These are phyloP conservation scores for Triplophysa tibetana DNA, from an alignment of 2,113 vertebrate genomes.

Conservation along the genomic window DNA sequence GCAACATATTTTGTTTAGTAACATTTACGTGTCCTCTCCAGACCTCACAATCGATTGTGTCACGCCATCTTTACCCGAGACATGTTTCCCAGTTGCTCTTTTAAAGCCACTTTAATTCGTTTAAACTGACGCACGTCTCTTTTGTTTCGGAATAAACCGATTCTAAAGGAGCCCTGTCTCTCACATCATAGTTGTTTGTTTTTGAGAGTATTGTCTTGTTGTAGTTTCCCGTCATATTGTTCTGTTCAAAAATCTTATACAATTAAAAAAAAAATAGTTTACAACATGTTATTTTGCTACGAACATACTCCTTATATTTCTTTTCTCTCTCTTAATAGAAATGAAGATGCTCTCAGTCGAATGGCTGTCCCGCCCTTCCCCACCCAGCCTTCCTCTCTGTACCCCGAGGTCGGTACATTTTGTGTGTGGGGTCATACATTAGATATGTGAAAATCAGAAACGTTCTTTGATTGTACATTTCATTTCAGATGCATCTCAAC, in stretches of 20 bases:
- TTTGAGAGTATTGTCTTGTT: neutral
- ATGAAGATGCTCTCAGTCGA: constrained; percentile 86
- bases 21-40: neutral
- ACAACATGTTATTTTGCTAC: too few relatives aligned
- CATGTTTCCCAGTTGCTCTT: neutral
- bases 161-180: neutral
- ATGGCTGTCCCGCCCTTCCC: constrained; percentile 88
- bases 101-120: neutral
- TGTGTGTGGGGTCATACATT: neutral
- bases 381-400: constrained; percentile 69
- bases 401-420: constrained; percentile 75
- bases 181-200: neutral
- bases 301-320: neutral
- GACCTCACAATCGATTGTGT: neutral
- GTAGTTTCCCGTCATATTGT: constrained; percentile 7
- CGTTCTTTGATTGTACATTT: neutral
- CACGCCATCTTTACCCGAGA: neutral
- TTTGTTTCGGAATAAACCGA: neutral
- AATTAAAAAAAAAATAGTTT: too few relatives aligned
- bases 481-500: constrained; percentile 40
- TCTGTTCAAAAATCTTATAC: neutral
- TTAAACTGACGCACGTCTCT: neutral
- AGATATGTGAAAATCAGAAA: neutral
- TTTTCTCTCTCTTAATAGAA: constrained; percentile 64
- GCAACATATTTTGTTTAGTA: neutral